Percentiles rank a stretch among this genome's conserved stretches.
These are phyloP conservation scores for Myotis daubentonii DNA, from an alignment of 2,797 vertebrate genomes.

Conservation along the genomic window DNA sequence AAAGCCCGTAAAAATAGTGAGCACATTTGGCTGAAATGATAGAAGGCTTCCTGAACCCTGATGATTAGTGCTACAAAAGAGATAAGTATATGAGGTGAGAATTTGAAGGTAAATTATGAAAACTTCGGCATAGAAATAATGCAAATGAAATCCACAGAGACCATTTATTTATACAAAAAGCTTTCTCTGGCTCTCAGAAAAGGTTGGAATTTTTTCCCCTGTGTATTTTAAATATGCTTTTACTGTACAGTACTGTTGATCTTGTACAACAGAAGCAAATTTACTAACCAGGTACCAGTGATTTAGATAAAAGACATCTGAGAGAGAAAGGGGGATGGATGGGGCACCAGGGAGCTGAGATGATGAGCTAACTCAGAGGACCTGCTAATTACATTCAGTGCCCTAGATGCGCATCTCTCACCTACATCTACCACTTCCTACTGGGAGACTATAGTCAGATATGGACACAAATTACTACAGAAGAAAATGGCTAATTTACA, in stretches of 20 bases:
- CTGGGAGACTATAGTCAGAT: not conserved
- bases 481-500: not conserved
- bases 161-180: not conserved
- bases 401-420: not conserved
- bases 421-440: not conserved
- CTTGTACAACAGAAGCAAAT: slow-evolving; percentile 12
- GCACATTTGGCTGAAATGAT: not conserved
- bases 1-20: not conserved
- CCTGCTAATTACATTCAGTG: not conserved
- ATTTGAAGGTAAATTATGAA: not conserved
- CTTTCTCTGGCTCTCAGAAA: not conserved
- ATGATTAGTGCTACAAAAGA: not conserved
- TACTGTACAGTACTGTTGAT: not conserved
- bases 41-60: not conserved
- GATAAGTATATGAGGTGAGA: not conserved
- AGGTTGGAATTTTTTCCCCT: not conserved
- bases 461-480: not conserved
- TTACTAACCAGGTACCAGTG: not conserved
- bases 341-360: not conserved
- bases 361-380: not conserved
- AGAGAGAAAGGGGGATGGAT: not conserved
- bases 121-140: slow-evolving; percentile 9
- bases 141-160: slow-evolving; percentile 6
- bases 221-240: not conserved
- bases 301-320: not conserved